phyloP scores from a whole-genome alignment of 2,113 vertebrate species.

The Sitta europaea region DNA sequence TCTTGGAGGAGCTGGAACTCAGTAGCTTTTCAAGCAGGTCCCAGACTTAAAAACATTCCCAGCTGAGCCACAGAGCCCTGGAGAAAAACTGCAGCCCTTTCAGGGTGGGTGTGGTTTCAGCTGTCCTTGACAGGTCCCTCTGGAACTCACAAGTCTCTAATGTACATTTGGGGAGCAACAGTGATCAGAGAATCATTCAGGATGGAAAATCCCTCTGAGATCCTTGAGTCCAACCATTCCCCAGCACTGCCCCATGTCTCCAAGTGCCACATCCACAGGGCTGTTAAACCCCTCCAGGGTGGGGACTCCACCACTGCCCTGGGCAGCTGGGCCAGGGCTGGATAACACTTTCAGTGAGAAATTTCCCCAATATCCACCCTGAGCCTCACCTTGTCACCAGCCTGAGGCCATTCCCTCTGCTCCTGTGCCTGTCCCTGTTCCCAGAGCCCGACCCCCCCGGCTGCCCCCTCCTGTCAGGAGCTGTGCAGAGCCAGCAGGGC shows the following conservation, averaged over 20 bases:
- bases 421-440: too few species aligned
- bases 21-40: not conserved
- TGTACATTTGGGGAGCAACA: fast-evolving
- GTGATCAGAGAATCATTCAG: not conserved
- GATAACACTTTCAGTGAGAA: fast-evolving
- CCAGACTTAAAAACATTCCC: not conserved
- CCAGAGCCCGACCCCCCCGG: too few species aligned
- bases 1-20: not conserved
- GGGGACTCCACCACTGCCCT: not conserved
- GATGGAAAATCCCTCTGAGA: not conserved
- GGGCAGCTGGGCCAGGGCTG: not conserved
- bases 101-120: fast-evolving
- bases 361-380: too few species aligned
- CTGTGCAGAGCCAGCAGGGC: too few species aligned
- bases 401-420: too few species aligned
- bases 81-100: not conserved
- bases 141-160: not conserved
- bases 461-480: too few species aligned
- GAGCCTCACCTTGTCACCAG: too few species aligned
- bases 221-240: fast-evolving
- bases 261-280: not conserved
- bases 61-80: not conserved
- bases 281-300: not conserved
- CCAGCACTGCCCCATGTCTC: not conserved
- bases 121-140: not conserved